phyloP scores from a whole-genome alignment of 2,888 invertebrate species.

The Phortica magna region DNA sequence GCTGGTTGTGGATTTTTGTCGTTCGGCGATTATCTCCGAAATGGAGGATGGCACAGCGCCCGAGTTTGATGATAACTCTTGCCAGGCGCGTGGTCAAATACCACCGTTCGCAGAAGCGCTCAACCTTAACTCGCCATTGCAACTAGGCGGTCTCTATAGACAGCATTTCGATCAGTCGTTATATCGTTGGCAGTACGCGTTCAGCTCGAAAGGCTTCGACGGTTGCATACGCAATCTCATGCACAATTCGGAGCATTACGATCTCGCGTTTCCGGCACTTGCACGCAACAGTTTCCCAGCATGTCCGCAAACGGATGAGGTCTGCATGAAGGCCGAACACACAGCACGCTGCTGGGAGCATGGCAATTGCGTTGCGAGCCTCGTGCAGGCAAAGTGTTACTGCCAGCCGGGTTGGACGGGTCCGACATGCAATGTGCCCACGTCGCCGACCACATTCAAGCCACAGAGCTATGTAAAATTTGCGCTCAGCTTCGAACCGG shows the following conservation, averaged over 20 bases:
- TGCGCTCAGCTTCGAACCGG: constrained; percentile 94
- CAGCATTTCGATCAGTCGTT: constrained; percentile 92
- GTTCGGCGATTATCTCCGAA: constrained; percentile 90
- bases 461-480: constrained; percentile 96
- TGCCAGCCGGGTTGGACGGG: constrained; percentile 98
- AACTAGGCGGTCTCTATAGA: constrained; percentile 94
- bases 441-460: constrained; percentile 93
- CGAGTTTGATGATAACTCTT: constrained; percentile 91
- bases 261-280: constrained; percentile 94
- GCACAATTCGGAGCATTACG: constrained; percentile 96
- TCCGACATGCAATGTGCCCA: constrained; percentile 88
- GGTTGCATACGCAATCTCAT: constrained; percentile 97
- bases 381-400: constrained; percentile 92
- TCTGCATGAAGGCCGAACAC: constrained; percentile 91
- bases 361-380: constrained; percentile 93
- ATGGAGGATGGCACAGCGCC: constrained; percentile 92
- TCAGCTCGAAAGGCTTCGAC: constrained; percentile 92
- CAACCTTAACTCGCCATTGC: constrained; percentile 95
- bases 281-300: constrained; percentile 91
- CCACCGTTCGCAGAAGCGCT: constrained; percentile 96
- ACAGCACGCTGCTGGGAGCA: constrained; percentile 93
- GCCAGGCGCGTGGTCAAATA: constrained; percentile 93
- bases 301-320: constrained; percentile 94
- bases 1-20: constrained; percentile 95
- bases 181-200: constrained; percentile 94